Base-by-base conservation (phyloP, 1,140 invertebrate genomes). In the Berghia stephanieae region DNA sequence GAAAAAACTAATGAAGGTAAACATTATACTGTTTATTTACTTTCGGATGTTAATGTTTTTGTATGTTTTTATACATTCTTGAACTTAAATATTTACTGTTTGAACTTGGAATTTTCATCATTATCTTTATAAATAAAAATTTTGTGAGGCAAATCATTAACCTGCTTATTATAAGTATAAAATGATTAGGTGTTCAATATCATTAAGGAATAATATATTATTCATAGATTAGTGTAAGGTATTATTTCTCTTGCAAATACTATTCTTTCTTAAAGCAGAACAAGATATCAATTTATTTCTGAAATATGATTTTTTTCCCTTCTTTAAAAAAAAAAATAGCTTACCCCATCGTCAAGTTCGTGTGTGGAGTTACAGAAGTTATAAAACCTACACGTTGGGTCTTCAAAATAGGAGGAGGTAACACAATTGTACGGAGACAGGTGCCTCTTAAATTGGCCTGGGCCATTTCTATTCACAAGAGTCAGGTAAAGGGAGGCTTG, bases 401-500 rank as follows among this genome's bases (percentile, higher is more conserved):
- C 72, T 92, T 97, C 0, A 96, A 94, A 88, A 92, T 92, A 57
- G 87, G 92, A 2, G 92, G 91, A 73, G 95, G 94, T 6, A 89
- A 87, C 36, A 80, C 78, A 27, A 18, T 89, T 0, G 82, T 78
- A n/a, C 79, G 89, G 10, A 86, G 92, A 83, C 94, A 95, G 87
- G 88, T 98, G 3, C 97, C 97, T 0, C 89, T 98, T 0, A 95
- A 96, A 86, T 89, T 99, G 18, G 97, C 96, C 18, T 99, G 96
- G 96, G 96, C 96, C 1, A 97, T 98, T 89, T 98, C 96, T 2
- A 98, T 98, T 82, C 97, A 99, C 87, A 99, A 98, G 90, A 96
- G 87, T 80, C 89, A 90, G 87, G 88, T 89, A 46, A 69, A 80
- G 76, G 3, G 46, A 43, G 42, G 67, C 46, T 38, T 40, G n/a